Evolutionary conservation across 2,113 vertebrate genomes (phyloP), one percentile per base, ranked within the genome.

Genomic region (Elgaria multicarinata): DNA sequence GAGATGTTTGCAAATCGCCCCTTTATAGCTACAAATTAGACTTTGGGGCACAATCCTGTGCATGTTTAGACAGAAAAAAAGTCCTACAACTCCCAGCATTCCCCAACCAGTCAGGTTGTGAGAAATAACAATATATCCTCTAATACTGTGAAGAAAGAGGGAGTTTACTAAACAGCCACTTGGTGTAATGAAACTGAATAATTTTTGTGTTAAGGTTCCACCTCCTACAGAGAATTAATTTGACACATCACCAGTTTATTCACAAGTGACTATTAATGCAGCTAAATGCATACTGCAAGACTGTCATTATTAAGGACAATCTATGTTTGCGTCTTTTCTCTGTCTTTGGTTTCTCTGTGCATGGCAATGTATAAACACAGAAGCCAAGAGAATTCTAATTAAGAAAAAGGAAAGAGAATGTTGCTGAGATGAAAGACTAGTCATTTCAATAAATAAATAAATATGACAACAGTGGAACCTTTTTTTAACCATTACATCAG

Each of bases 71-170:
- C 46, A 50, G 46, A 50, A 50, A 50, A 50, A 50, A 50, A 50
- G 46, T 50, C 46, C 46, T 50, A 50, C 3, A 50, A 50, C 46
- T 50, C 46, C 46, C 46, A 50, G 46, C 46, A 50, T 50, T 50
- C 46, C 8, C 4, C 4, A 50, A 8, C 46, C 46, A 50, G n/a
- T n/a, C n/a, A n/a, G 0, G 0, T 0, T 9, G 62, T 85, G 36
- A 44, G 24, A 33, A 58, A 62, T 50, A 4, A 2, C 0, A 6
- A 33, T 62, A 53, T 89, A 77, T 24, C 76, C 72, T 10, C 13
- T 3, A 39, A 20, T 22, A 26, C 84, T 14, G 76, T 31, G 80
- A 50, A 12, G 6, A 6, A 31, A 79, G 0, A 53, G 31, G 74
- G 77, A 72, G 44, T 12, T 33, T 22, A 39, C 44, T 42, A 28